Evolutionary conservation across 2,113 vertebrate species (phyloP).

Genomic region (Tachycineta bicolor): DNA sequence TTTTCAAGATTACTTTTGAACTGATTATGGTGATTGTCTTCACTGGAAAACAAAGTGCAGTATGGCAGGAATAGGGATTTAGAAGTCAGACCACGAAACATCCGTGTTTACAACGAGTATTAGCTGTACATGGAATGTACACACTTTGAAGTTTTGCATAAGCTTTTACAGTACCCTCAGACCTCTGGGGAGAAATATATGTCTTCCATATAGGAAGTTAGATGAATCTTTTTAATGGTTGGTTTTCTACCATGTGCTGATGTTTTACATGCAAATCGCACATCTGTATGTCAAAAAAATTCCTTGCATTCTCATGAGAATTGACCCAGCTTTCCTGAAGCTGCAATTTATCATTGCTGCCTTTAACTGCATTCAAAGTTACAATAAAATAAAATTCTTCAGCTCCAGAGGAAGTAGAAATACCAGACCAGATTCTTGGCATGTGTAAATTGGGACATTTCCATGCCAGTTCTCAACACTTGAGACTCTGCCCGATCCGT

Average conservation of each 20-base stretch:
- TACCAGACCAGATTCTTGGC: neutral
- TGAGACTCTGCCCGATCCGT: neutral
- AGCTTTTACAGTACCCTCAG: conserved; percentile 61
- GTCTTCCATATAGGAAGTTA: conserved; percentile 67
- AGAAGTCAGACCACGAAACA: neutral
- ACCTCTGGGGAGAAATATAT: conserved; percentile 51
- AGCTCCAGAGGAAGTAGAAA: conserved; percentile 14
- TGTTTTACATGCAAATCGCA: conserved; percentile 50
- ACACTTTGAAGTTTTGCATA: conserved; percentile 77
- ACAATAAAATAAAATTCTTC: neutral
- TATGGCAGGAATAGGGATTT: neutral
- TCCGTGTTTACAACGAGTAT: conserved; percentile 66
- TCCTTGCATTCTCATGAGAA: conserved; percentile 38
- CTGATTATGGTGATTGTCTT: neutral
- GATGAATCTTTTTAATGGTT: conserved; percentile 40
- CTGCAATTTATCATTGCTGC: conserved; percentile 3
- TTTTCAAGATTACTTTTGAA: conserved; percentile 11
- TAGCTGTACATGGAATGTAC: conserved; percentile 79
- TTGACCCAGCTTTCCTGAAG: conserved; percentile 36
- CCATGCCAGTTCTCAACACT: neutral
- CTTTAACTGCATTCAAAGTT: neutral
- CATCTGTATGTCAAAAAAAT: conserved; percentile 37
- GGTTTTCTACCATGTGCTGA: conserved; percentile 48
- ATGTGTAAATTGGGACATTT: neutral
- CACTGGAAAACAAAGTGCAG: conserved; percentile 18